These are phyloP conservation scores for Microplitis mediator DNA, from an alignment of 1,140 invertebrate genomes.

Conservation along the genomic window DNA sequence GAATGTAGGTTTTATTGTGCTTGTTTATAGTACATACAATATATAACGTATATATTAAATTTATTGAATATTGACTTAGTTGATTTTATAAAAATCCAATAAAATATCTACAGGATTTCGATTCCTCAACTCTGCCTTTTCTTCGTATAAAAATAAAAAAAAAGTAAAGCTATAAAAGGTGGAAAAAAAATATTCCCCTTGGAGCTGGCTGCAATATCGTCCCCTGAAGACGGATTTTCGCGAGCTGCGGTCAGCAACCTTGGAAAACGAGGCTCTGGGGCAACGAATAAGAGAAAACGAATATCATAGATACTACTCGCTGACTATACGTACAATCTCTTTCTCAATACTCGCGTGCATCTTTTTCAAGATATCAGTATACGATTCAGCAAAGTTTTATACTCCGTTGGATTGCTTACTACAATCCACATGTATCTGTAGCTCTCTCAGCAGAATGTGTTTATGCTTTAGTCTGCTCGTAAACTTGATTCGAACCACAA, in stretches of 20 bases:
- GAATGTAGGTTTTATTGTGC: too few species aligned
- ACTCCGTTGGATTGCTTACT: neutral
- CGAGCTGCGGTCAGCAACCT: constrained; percentile 25
- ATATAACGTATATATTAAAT: neutral
- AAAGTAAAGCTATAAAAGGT: neutral
- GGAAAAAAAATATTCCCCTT: neutral
- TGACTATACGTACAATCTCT: constrained; percentile 2
- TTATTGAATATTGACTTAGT: constrained; percentile 10
- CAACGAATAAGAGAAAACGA: constrained; percentile 2
- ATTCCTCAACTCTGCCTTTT: neutral
- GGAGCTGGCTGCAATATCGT: constrained; percentile 14
- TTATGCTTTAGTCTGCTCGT: neutral
- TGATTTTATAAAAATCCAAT: constrained; percentile 5
- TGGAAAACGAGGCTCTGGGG: constrained; percentile 22
- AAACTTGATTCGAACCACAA: too few species aligned
- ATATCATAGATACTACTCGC: neutral
- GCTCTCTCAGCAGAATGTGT: neutral
- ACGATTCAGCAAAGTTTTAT: neutral
- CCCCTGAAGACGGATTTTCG: constrained; percentile 25
- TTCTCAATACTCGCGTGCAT: constrained; percentile 9
- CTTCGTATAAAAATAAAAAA: neutral
- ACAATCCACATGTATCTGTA: neutral
- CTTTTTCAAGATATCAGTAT: constrained; percentile 1
- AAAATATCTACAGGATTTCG: neutral
- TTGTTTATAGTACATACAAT: too few species aligned